Conservation (phyloP, 1,140 invertebrate genomes). For the Arion vulgaris region DNA sequence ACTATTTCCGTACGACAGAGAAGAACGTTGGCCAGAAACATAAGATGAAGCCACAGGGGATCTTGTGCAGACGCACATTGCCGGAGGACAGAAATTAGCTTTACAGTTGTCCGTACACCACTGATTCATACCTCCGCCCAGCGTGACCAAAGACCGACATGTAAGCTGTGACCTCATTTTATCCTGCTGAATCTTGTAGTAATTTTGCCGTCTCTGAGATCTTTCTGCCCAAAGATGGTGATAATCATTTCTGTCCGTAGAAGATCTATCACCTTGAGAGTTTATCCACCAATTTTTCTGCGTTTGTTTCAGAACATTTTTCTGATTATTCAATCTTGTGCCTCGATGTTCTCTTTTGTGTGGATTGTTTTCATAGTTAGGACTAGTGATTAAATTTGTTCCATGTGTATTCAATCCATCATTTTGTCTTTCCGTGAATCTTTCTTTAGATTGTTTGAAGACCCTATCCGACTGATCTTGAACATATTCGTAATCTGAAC, state of each 20-base stretch:
- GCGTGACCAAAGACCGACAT: constrained; percentile 27
- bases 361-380: background rate
- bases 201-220: background rate
- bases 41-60: background rate
- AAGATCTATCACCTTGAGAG: background rate
- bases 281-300: background rate
- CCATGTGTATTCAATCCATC: background rate
- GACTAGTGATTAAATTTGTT: too few relatives aligned
- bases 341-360: background rate
- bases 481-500: background rate
- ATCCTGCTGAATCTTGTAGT: constrained; percentile 6
- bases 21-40: background rate
- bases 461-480: background rate
- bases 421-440: background rate
- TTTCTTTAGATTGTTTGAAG: background rate
- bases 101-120: constrained; percentile 57
- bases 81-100: constrained; percentile 46
- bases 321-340: background rate
- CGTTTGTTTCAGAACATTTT: background rate
- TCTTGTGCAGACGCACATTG: constrained; percentile 45
- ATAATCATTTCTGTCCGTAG: background rate
- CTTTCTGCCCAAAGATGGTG: constrained; percentile 3
- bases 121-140: constrained; percentile 50
- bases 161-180: background rate
- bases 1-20: background rate